A percentile compares a stretch with the other conserved stretches of the same genome.
These are phyloP conservation scores for Tragelaphus scriptus DNA, from an alignment of 2,113 vertebrate genomes.

Conservation along the genomic window DNA sequence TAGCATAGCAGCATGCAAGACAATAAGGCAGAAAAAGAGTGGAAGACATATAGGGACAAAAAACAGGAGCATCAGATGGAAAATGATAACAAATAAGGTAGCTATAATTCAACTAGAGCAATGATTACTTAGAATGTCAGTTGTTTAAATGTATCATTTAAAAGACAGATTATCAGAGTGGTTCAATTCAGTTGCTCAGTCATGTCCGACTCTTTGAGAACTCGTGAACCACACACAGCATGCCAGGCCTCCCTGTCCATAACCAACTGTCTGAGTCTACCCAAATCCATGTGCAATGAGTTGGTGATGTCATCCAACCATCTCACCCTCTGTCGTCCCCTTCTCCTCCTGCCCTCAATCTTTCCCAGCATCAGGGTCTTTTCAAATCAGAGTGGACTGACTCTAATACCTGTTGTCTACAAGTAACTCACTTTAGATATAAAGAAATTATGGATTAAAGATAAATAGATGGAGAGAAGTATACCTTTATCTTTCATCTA, in stretches of 20 bases:
- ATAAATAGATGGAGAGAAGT: background rate
- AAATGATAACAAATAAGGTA: background rate
- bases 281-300: background rate
- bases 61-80: background rate
- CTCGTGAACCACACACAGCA: fast-evolving
- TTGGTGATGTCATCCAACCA: background rate
- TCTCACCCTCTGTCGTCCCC: background rate
- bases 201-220: fast-evolving
- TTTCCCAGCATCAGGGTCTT: background rate
- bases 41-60: background rate
- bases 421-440: background rate
- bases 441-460: background rate
- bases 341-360: background rate
- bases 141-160: background rate
- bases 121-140: background rate
- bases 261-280: background rate
- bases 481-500: background rate
- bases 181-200: background rate
- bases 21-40: background rate
- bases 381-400: background rate
- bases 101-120: background rate
- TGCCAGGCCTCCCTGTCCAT: background rate
- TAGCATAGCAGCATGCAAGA: background rate
- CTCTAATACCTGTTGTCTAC: background rate
- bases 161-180: background rate